phyloP scores from a whole-genome alignment of 2,888 invertebrate genomes.

The Gryllus longicercus region DNA sequence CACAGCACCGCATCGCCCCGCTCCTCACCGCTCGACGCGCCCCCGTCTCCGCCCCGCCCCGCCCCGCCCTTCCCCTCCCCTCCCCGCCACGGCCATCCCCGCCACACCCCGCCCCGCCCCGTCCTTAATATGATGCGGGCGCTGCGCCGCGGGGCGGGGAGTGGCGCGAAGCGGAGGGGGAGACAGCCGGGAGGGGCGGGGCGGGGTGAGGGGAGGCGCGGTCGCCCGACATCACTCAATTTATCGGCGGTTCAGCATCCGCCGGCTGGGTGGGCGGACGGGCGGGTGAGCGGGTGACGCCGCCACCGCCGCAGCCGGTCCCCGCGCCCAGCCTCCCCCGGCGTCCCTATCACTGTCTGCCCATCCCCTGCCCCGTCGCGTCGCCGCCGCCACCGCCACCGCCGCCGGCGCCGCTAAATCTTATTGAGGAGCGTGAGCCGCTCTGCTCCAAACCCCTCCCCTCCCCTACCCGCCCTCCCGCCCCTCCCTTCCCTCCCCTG shows the following conservation, averaged over 20 bases:
- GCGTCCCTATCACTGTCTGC: too few species aligned
- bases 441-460: neutral
- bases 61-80: too few species aligned
- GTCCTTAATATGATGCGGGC: neutral
- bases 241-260: constrained; percentile 17
- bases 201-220: neutral
- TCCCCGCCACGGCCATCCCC: neutral
- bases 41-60: too few species aligned
- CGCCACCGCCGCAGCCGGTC: too few species aligned
- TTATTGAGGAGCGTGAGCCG: too few species aligned
- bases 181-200: neutral
- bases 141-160: neutral
- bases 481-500: neutral
- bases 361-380: too few species aligned
- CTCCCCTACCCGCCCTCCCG: neutral
- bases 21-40: too few species aligned
- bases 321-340: too few species aligned
- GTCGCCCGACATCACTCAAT: constrained; percentile 17
- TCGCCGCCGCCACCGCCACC: too few species aligned
- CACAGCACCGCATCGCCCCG: too few species aligned
- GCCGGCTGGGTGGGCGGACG: neutral
- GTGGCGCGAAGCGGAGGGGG: neutral
- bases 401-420: too few species aligned
- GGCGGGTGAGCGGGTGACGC: too few species aligned
- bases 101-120: neutral